Base-by-base conservation (phyloP, 2,797 vertebrate species). In the Decapterus maruadsi region DNA sequence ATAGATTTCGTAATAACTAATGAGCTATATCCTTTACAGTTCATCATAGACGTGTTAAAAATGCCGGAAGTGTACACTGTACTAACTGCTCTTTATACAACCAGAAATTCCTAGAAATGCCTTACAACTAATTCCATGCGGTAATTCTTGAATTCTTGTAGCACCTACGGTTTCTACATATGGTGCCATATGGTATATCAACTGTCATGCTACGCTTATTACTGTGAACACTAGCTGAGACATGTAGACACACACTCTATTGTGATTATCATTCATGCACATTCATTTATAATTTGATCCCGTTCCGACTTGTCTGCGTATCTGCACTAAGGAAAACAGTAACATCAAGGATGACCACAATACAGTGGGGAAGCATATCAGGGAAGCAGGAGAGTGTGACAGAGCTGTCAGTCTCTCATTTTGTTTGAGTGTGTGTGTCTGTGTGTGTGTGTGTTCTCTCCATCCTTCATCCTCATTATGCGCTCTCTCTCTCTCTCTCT, bases 301-400 rank as follows among this genome's bases (percentile, higher is more conserved):
- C 8, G 45, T n/a, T 40, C 22, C 45, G 69, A 3, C 13, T 55
- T 1, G 46, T 75, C 40, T 70, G 14, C 45, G 40, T 60, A 16
- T 82, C 13, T 76, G 55, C 58, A 58, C 38, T 29, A 38, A 69
- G 9, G 1, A 62, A 77, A 53, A 75, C 50, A 61, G 55, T 54
- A 65, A 45, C 38, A 69, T 84, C 45, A 67, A 70, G 38, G 29
- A 67, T 51, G 62, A 72, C 58, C 31, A 68, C 51, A 65, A 55
- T 53, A 60, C 64, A 68, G 62, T 26, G 22, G 74, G 69, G 70
- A 81, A 60, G 26, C 72, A 40, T 70, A 53, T 83, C 76, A 72
- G 54, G 11, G 66, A 74, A 75, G 73, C 77, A 77, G 57, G 12
- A 54, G 53, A 78, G 80, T 82, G 82, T 80, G 68, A 87, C 77